Base-by-base conservation (phyloP, 2,888 invertebrate species). In the Heliconius cydno region DNA sequence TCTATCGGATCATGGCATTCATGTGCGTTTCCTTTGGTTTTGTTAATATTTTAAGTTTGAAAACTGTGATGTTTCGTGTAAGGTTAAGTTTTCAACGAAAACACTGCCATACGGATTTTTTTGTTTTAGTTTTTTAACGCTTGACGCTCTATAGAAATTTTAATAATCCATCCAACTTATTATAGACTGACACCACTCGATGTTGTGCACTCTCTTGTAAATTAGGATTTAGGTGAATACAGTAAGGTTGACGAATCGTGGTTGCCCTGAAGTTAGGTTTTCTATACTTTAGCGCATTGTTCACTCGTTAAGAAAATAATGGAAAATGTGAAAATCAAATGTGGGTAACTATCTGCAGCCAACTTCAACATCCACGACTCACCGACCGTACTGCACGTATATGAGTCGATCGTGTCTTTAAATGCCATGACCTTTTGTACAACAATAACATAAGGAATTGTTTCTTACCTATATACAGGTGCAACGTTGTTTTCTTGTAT, bases 131-230 rank as follows among this genome's bases (percentile, higher is more conserved):
- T 82, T 80, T 76, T 77, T 77, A 83, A 77, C 82, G 30, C 30
- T 80, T 81, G 81, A 71, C 77, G 67, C 83, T 83, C 84, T 84
- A 84, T 85, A 86, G 84, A 86, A 84, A 85, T 89, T 86, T 84
- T 46, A 87, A 90, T 60, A 93, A 90, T 94, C 94, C 94, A 95
- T 94, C 94, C 94, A 92, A 92, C 90, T 91, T 93, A 90, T 91
- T 93, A 94, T 94, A 95, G 95, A 95, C 95, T 94, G 95, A 95
- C 95, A 94, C 95, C 88, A 90, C 88, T 92, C 86, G 89, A 94
- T 93, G 94, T 94, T 94, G 92, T 94, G 94, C 94, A 94, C 95
- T 90, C 88, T 91, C 90, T 34, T 90, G 91, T 92, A 93, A 85
- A 87, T 91, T 93, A 92, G 92, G 85, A 86, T 92, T 93, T 83